phyloP scores from a whole-genome alignment of 2,797 vertebrate genomes.

The Sus cebifrons region DNA sequence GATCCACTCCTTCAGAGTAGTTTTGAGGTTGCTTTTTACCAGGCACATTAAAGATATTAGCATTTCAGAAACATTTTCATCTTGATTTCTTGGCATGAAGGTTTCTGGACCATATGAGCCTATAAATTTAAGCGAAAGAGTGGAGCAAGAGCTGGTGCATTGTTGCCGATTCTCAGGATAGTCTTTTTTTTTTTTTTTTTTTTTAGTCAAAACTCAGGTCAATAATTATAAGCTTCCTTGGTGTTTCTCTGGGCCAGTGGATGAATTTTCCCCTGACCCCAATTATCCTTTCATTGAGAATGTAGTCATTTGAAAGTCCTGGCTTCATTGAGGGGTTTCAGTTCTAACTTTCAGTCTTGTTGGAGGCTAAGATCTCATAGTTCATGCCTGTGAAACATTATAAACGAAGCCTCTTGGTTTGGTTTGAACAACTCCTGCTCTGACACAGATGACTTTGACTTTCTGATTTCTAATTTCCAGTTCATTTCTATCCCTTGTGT shows the following conservation, averaged over 20 bases:
- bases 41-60: background rate
- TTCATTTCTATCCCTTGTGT: background rate
- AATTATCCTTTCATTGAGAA: background rate
- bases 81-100: slow-evolving; percentile 29
- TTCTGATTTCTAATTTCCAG: slow-evolving; percentile 8
- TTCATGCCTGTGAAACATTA: background rate
- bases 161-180: slow-evolving; percentile 3
- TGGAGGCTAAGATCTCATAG: background rate
- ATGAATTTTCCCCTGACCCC: background rate
- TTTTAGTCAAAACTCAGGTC: background rate
- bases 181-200: background rate
- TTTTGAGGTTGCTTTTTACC: slow-evolving; percentile 35
- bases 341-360: background rate
- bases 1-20: background rate
- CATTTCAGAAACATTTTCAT: slow-evolving; percentile 62
- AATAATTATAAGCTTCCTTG: slow-evolving; percentile 35
- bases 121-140: slow-evolving; percentile 44
- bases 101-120: background rate
- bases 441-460: background rate
- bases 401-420: background rate
- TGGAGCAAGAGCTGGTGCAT: background rate
- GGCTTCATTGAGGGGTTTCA: background rate
- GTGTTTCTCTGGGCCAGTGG: slow-evolving; percentile 19
- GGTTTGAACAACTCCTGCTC: background rate
- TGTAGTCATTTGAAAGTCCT: background rate